Evolutionary conservation across 2,888 invertebrate species (phyloP).

Genomic region (Linnaemya tessellans): DNA sequence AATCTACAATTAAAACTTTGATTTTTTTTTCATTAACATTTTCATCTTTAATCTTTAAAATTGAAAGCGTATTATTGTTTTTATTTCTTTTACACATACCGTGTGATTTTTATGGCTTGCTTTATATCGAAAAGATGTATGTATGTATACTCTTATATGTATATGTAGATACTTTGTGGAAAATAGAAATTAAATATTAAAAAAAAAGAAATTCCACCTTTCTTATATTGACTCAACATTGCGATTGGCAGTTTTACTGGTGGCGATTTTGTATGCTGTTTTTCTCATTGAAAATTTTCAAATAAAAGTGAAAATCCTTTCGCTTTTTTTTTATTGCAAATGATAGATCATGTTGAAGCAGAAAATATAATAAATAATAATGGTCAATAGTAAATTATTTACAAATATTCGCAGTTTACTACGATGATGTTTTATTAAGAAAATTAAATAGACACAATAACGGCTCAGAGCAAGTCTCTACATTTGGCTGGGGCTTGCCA

Average conservation of each 20-base stretch:
- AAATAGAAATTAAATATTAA: conserved; percentile 52
- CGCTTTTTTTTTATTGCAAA: conserved; percentile 65
- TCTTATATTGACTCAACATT: conserved; percentile 48
- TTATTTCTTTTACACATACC: conserved; percentile 9
- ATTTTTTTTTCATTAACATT: conserved; percentile 11
- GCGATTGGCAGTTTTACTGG: conserved; percentile 59
- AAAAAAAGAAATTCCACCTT: conserved; percentile 54
- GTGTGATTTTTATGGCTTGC: conserved; percentile 42
- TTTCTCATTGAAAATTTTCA: conserved; percentile 36
- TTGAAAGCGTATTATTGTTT: conserved; percentile 45
- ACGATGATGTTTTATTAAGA: conserved; percentile 39
- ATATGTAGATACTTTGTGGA: conserved; percentile 18
- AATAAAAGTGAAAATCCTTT: conserved; percentile 73
- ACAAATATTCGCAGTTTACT: conserved; percentile 36
- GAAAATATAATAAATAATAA: conserved; percentile 20
- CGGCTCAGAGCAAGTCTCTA: conserved; percentile 29
- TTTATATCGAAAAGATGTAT: not conserved
- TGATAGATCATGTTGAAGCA: conserved; percentile 53
- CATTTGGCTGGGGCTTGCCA: conserved; percentile 26
- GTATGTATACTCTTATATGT: too few relatives aligned
- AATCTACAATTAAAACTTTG: conserved; percentile 18
- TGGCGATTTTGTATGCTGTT: conserved; percentile 51
- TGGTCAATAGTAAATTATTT: conserved; percentile 50
- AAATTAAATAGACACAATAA: conserved; percentile 33
- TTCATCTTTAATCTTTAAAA: conserved; percentile 13